phyloP scores from a whole-genome alignment of 2,797 vertebrate genomes.

The Typhlichthys eigenmanni region DNA sequence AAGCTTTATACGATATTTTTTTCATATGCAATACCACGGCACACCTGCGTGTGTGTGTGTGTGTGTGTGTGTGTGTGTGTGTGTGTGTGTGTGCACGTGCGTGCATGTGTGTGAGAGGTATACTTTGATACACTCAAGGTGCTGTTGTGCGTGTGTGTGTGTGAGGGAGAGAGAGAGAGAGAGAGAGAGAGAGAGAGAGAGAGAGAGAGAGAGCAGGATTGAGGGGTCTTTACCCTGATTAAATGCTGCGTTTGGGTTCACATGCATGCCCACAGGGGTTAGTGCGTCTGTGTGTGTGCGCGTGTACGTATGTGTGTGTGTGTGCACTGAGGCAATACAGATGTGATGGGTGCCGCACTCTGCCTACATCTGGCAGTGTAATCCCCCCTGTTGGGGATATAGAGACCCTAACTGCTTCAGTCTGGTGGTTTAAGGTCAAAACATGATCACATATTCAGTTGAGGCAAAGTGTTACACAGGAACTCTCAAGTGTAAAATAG shows the following conservation, averaged over 20 bases:
- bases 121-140: not conserved
- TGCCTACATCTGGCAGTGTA: slow-evolving; percentile 53
- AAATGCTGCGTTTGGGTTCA: too few relatives aligned
- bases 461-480: slow-evolving; percentile 52
- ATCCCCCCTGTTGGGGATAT: slow-evolving; percentile 58
- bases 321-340: slow-evolving; percentile 47
- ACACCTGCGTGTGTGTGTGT: slow-evolving; percentile 38
- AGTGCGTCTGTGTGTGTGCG: not conserved
- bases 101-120: not conserved
- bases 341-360: slow-evolving; percentile 40
- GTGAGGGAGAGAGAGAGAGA: not conserved
- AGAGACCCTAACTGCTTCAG: slow-evolving; percentile 53
- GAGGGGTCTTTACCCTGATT: not conserved
- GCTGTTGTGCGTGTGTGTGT: not conserved
- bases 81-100: slow-evolving; percentile 9
- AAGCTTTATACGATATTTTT: slow-evolving; percentile 28
- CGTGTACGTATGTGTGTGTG: not conserved
- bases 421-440: slow-evolving; percentile 50
- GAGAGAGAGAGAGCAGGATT: not conserved
- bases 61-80: slow-evolving; percentile 3
- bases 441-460: slow-evolving; percentile 65
- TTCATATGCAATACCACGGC: slow-evolving; percentile 31
- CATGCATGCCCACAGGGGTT: too few relatives aligned
- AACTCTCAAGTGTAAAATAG: slow-evolving; percentile 59
- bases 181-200: too few relatives aligned